phyloP scores from a whole-genome alignment of 2,113 vertebrate genomes.

The Laticauda laticaudata region DNA sequence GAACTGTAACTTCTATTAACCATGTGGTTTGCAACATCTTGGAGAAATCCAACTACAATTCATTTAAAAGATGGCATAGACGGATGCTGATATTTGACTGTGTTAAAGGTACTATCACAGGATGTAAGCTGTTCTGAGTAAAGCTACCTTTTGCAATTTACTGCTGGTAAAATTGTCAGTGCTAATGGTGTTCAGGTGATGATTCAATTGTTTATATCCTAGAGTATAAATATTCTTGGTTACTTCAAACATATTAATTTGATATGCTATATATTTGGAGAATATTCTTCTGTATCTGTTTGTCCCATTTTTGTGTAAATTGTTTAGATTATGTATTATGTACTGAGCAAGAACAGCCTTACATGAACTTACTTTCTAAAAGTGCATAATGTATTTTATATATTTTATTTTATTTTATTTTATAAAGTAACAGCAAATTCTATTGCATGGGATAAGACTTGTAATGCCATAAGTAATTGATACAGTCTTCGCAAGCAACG shows the following conservation, averaged over 20 bases:
- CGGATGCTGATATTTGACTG: neutral
- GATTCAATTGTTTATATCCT: neutral
- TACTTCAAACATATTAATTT: neutral
- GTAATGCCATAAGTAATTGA: neutral
- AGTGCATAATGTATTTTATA: conserved; percentile 2
- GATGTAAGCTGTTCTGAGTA: neutral
- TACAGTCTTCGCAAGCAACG: too few relatives aligned
- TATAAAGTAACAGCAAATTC: neutral
- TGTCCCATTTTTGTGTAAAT: neutral
- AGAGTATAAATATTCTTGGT: neutral
- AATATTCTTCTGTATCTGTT: neutral
- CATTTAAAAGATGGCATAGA: neutral
- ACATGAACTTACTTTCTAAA: neutral
- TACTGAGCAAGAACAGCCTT: neutral
- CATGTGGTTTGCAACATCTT: neutral
- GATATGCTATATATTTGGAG: neutral
- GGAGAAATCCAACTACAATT: neutral
- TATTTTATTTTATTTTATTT: neutral
- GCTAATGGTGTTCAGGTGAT: neutral
- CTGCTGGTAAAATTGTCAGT: neutral
- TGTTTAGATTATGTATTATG: neutral
- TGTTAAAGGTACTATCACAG: neutral
- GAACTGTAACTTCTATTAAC: neutral
- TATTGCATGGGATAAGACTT: neutral
- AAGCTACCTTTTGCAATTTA: neutral